Conservation (phyloP, 2,113 vertebrate genomes). For the Vulpes lagopus region DNA sequence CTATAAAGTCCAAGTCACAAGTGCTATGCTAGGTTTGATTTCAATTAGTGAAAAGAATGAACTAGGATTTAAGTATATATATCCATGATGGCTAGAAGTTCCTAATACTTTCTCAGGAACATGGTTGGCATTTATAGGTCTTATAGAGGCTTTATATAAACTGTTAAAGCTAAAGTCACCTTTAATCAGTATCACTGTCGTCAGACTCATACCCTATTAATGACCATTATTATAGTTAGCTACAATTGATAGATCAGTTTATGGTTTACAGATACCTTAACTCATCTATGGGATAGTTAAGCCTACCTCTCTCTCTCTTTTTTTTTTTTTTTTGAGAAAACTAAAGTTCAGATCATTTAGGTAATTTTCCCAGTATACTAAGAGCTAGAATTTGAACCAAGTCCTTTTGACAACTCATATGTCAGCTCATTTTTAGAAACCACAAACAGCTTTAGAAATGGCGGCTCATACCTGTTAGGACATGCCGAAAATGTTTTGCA, state of each 20-base stretch:
- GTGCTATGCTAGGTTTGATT: neutral
- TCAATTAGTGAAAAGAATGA: neutral
- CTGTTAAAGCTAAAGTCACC: neutral
- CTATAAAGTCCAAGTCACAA: neutral
- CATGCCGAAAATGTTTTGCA: neutral
- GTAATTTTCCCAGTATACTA: neutral
- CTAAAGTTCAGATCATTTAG: neutral
- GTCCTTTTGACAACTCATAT: neutral
- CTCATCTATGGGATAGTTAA: neutral
- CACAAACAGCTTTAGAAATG: neutral
- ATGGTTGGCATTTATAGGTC: neutral
- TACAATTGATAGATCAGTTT: neutral
- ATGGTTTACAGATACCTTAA: neutral
- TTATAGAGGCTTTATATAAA: neutral
- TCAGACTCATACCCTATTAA: neutral
- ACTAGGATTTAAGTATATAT: neutral
- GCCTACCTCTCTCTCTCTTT: neutral
- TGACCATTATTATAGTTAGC: neutral
- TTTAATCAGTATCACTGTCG: neutral
- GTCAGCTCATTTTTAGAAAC: neutral
- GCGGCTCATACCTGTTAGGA: neutral
- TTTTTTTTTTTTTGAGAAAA: neutral
- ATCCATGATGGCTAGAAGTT: neutral
- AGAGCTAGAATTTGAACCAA: slow-evolving; percentile 16
- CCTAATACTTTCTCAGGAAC: neutral